Evolutionary conservation across 2,113 vertebrate species (phyloP), one percentile per base, ranked within the genome.

Genomic region (Chloropsis hardwickii): DNA sequence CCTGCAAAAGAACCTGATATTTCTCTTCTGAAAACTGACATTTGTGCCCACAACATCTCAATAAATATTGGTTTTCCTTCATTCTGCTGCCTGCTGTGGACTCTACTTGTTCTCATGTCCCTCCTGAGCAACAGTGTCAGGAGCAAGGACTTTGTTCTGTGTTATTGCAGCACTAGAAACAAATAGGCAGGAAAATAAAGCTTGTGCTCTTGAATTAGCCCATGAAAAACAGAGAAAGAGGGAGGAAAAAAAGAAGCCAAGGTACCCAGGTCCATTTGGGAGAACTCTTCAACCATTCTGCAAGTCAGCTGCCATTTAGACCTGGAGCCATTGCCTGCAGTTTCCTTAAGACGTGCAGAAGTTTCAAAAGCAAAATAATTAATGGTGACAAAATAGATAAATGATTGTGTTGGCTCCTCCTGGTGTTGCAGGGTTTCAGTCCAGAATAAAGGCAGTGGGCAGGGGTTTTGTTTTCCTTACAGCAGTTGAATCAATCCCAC

Each of bases 211-310:
- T 78, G 14, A 67, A 44, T 53, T 81, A 60, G 13, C 11, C 12
- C 6, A 4, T 37, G 17, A 25, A 67, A 78, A 88, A 8, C 37
- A 31, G 66, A 47, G 51, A 13, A n/a, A 39, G 2, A 7, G 21
- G 4, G 6, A 5, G 3, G 16, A 12, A 16, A 3, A 10, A 8
- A 17, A 9, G 8, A 17, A 9, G 8, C 12, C 3, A 0, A 33
- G 17, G 12, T 40, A 12, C 10, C 14, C 8, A 17, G 11, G 21
- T 23, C 17, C 11, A 0, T 21, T 42, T 44, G 5, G 19, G 20
- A 51, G 42, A 44, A 71, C 23, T 40, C 12, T 64, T 78, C 37
- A 61, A 20, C 35, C 12, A 1, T 64, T 79, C 44, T 71, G 23
- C 6, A 70, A 2, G 16, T 25, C 45, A 74, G 2, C 40, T 48